Base-by-base conservation (phyloP, 2,113 vertebrate genomes). In the Plotosus lineatus region DNA sequence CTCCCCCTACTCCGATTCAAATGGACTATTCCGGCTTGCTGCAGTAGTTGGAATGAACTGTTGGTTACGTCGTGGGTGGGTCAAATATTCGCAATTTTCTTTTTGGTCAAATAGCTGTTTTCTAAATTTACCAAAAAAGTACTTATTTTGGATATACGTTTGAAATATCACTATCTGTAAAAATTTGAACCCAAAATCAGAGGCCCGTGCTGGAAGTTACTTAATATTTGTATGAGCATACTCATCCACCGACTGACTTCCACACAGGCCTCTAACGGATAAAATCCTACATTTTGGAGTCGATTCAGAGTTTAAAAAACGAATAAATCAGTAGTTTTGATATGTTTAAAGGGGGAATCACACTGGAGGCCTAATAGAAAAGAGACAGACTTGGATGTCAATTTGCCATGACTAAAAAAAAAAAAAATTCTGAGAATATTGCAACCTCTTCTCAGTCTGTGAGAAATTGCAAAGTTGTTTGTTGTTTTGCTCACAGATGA, bases 21-120 rank as follows among this genome's bases (percentile, higher is more conserved):
- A 78, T 94, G 92, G 93, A 91, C 88, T 89, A 56, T 85, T 85
- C 92, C 91, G 26, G 79, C 89, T 90, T 90, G 87, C 88, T 90
- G 89, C 90, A 90, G 89, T 90, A 89, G 87, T 86, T 88, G 19
- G 51, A 81, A 79, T 81, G 75, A 80, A 79, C 63, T 19, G 80
- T 68, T 50, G n/a, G 15, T 33, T 48, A 40, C 31, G 58, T 19
- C 31, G 6, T 14, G 46, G 63, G 53, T 10, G 72, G 26, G 21
- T 31, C 15, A 17, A 23, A 42, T 9, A 36, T 17, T 8, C 2
- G 42, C 15, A 72, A 6, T 1, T 36, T 51, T 21, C 48, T 46
- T 3, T 0, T n/a, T n/a, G n/a, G n/a, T n/a, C n/a, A n/a, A n/a
- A n/a, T n/a, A n/a, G n/a, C n/a, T n/a, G n/a, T 6, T 21, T 23